Evolutionary conservation across 2,113 vertebrate genomes (phyloP).

Genomic region (Delphinus delphis): DNA sequence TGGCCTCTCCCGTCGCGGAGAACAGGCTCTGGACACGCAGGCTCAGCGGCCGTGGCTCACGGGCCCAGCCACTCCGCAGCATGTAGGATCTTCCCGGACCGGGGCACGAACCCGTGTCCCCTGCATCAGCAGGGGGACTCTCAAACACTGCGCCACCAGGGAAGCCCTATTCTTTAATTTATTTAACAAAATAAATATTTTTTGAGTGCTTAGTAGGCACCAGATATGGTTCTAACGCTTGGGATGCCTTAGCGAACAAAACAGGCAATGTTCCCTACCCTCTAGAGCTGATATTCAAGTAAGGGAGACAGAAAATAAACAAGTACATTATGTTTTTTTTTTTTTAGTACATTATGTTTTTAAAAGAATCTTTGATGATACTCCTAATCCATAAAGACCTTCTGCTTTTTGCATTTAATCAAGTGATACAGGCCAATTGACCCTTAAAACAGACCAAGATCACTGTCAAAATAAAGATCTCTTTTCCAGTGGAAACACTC

Average conservation of each 20-base stretch:
- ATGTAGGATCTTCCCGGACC: too few species aligned
- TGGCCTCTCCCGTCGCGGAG: too few species aligned
- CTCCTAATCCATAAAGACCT: neutral
- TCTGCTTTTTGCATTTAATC: neutral
- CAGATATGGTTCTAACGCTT: neutral
- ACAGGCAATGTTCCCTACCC: neutral
- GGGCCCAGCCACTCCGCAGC: too few species aligned
- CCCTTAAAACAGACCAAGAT: slow-evolving; percentile 39
- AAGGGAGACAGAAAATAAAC: neutral
- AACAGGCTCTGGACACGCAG: too few species aligned
- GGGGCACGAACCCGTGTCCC: too few species aligned
- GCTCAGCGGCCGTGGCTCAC: too few species aligned
- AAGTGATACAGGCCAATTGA: neutral
- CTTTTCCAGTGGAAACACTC: neutral
- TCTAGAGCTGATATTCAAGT: neutral
- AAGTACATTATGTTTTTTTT: neutral
- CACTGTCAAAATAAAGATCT: neutral
- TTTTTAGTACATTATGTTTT: neutral
- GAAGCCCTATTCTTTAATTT: neutral
- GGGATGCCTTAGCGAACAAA: neutral
- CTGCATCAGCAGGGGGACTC: too few species aligned
- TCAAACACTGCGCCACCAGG: too few species aligned
- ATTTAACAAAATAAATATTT: neutral
- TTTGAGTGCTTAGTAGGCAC: neutral
- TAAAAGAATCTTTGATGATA: neutral